Base-by-base conservation (phyloP, 2,113 vertebrate species). In the Sinocyclocheilus rhinocerous region DNA sequence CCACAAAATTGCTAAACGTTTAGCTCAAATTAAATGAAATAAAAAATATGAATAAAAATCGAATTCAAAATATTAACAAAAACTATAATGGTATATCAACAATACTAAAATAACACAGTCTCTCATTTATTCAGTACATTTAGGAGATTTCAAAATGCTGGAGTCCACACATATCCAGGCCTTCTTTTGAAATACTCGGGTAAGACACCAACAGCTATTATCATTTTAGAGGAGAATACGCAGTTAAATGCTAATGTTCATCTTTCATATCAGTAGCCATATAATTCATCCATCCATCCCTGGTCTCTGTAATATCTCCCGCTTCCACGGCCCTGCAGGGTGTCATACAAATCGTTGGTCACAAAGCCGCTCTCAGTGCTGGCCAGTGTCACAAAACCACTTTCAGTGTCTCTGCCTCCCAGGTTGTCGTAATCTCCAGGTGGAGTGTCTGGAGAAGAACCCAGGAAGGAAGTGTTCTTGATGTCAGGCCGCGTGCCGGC, bases 391-490 rank as follows among this genome's bases (percentile, higher is more conserved):
- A 95, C 95, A 22, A 96, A 96, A 76, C 96, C 96, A 0, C 96
- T 96, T 20, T 96, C 96, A 0, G 96, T 96, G 89, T 95, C 90
- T 1, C 94, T 92, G 72, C 91, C 92, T 0, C 89, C 95, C 15
- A 93, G 84, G 57, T 96, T 95, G 83, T 96, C 95, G 0, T 96
- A 95, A 82, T 96, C 97, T 33, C 94, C 95, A 0, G 86, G 95
- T n/a, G 92, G 94, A 0, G 90, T 94, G 73, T 95, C 93, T 0
- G 93, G 95, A 18, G 91, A 94, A 39, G 95, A 95, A 12, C 90
- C 93, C 9, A 96, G 90, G 91, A 99, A 99, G 6, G 98, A 99
- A n/a, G 96, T 96, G 86, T 98, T 98, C 85, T 96, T 95, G 22
- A 95, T 95, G 76, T 95, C 90, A 0, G 98, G 97, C 12, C 97